These are phyloP conservation scores for Heliconius cydno DNA, from an alignment of 2,888 invertebrate genomes.

Conservation along the genomic window DNA sequence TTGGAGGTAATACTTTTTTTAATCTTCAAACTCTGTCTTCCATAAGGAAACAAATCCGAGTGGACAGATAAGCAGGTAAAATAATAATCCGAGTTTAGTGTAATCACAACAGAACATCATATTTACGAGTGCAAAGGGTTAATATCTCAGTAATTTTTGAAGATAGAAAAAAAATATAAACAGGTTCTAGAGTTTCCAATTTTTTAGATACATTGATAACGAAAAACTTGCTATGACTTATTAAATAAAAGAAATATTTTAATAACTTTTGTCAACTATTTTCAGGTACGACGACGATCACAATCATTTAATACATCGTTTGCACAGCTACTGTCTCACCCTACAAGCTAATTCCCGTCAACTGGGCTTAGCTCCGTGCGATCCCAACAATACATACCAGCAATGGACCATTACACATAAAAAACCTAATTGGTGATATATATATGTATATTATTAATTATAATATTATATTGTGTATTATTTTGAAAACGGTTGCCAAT, in stretches of 20 bases:
- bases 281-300: conserved; percentile 88
- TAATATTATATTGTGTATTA: background rate
- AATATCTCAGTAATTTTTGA: too few species aligned
- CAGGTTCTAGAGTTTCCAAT: too few species aligned
- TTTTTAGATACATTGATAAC: too few species aligned
- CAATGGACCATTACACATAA: conserved; percentile 89
- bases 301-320: conserved; percentile 88
- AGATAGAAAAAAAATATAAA: too few species aligned
- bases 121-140: too few species aligned
- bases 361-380: conserved; percentile 91
- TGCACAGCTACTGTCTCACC: conserved; percentile 91
- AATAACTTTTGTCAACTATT: background rate
- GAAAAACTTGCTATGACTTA: too few species aligned
- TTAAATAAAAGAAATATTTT: too few species aligned
- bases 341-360: conserved; percentile 91
- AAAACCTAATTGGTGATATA: conserved; percentile 68
- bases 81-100: too few species aligned
- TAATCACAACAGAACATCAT: too few species aligned
- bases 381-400: conserved; percentile 92
- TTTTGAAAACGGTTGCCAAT: background rate
- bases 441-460: background rate
- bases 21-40: too few species aligned
- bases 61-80: too few species aligned
- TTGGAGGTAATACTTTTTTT: conserved; percentile 85
- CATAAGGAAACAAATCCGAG: too few species aligned